phyloP scores from a whole-genome alignment of 2,113 vertebrate genomes.

The Leptosomus discolor region DNA sequence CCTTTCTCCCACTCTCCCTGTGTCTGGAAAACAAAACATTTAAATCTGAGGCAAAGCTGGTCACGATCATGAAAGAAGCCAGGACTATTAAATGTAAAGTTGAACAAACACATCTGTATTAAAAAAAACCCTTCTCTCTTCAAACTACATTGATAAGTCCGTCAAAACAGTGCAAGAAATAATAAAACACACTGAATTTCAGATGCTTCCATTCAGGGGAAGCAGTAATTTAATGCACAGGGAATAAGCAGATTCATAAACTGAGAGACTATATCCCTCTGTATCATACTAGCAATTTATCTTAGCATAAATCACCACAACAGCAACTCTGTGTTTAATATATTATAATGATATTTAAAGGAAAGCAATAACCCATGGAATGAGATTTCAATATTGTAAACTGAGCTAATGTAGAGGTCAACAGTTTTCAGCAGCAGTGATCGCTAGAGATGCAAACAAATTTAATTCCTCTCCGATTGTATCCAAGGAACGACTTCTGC shows the following conservation, averaged over 20 bases:
- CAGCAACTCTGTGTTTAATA: background rate
- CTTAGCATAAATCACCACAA: background rate
- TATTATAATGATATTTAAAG: background rate
- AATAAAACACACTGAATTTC: background rate
- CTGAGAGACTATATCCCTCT: background rate
- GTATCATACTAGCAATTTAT: background rate
- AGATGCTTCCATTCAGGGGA: background rate
- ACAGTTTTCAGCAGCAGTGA: background rate
- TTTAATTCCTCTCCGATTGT: background rate
- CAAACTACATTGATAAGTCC: background rate
- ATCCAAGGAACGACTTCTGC: background rate
- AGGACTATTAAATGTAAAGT: background rate
- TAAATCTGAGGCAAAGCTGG: background rate
- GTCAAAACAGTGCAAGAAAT: background rate
- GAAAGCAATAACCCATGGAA: background rate
- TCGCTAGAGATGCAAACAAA: background rate
- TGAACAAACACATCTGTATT: slow-evolving; percentile 20
- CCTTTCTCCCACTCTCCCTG: background rate
- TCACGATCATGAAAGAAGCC: background rate
- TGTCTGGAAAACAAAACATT: background rate
- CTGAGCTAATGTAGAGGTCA: background rate
- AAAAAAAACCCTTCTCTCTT: background rate
- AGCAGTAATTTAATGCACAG: background rate
- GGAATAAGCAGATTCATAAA: background rate
- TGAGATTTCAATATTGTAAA: background rate